phyloP scores from a whole-genome alignment of 2,888 invertebrate genomes.

The Papilio protenor region DNA sequence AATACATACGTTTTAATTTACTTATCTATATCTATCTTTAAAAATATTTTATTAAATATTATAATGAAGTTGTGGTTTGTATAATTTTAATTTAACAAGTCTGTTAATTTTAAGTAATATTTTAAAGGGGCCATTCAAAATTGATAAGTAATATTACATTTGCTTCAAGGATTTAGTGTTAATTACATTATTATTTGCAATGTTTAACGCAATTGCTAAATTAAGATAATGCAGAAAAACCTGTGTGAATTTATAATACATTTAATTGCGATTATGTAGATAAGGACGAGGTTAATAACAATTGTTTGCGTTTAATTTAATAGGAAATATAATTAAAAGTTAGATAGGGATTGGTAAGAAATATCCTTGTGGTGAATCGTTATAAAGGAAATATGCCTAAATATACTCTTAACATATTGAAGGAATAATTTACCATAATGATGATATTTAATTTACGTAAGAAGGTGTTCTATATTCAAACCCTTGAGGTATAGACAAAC shows the following conservation, averaged over 20 bases:
- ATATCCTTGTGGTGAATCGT: neutral
- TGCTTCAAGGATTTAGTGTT: constrained; percentile 6
- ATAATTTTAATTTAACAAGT: neutral
- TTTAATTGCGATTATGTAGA: constrained; percentile 13
- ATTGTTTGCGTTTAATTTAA: constrained; percentile 6
- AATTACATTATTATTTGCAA: constrained; percentile 21
- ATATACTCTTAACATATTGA: neutral
- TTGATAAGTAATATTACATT: neutral
- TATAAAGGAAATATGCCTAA: neutral
- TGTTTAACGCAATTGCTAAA: constrained; percentile 15
- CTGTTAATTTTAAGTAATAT: neutral
- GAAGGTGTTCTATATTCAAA: constrained; percentile 13
- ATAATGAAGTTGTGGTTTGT: neutral
- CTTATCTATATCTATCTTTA: neutral
- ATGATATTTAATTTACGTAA: constrained; percentile 5
- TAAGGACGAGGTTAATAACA: constrained; percentile 23
- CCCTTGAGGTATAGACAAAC: constrained; percentile 2
- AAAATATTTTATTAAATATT: neutral
- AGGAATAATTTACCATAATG: neutral
- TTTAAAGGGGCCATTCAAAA: neutral
- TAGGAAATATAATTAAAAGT: constrained; percentile 5
- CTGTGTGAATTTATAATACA: constrained; percentile 1
- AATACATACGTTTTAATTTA: neutral
- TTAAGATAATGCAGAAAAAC: constrained; percentile 25
- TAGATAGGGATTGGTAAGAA: neutral